Conservation (phyloP, 2,113 vertebrate species). For the Sialia sialis region DNA sequence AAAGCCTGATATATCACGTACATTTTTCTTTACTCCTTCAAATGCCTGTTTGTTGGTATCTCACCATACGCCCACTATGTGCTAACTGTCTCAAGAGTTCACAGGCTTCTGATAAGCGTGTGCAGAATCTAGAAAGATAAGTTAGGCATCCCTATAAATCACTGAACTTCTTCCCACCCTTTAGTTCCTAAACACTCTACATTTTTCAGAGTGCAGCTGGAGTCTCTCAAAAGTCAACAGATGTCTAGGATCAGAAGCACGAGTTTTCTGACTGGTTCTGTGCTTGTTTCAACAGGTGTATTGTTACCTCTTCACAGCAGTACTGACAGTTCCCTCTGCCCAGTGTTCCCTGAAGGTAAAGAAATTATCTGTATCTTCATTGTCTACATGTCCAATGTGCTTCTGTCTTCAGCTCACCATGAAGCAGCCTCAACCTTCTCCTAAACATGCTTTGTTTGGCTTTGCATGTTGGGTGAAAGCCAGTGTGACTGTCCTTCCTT, state of each 20-base stretch:
- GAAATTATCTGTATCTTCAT: background rate
- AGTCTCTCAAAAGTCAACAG: conserved; percentile 57
- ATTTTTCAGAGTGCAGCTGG: conserved; percentile 56
- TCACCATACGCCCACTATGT: conserved; percentile 60
- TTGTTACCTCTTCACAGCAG: background rate
- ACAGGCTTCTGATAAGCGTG: conserved; percentile 62
- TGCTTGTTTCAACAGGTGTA: conserved; percentile 59
- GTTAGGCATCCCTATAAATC: conserved; percentile 65
- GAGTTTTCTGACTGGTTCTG: background rate
- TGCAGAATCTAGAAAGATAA: conserved; percentile 68
- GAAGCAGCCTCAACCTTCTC: background rate
- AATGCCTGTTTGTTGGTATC: conserved; percentile 42
- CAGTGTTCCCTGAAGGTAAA: background rate
- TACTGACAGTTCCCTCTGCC: background rate
- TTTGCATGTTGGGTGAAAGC: background rate
- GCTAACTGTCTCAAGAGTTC: conserved; percentile 66
- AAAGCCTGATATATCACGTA: conserved; percentile 23
- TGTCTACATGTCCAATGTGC: background rate
- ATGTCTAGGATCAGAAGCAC: background rate
- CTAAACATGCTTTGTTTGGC: background rate
- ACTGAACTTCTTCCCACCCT: conserved; percentile 60
- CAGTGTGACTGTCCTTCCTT: background rate
- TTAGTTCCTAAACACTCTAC: conserved; percentile 55
- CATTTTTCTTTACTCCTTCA: conserved; percentile 63
- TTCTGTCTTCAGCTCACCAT: background rate